Base-by-base conservation (phyloP, 2,797 vertebrate genomes). In the Protosalanx chinensis region DNA sequence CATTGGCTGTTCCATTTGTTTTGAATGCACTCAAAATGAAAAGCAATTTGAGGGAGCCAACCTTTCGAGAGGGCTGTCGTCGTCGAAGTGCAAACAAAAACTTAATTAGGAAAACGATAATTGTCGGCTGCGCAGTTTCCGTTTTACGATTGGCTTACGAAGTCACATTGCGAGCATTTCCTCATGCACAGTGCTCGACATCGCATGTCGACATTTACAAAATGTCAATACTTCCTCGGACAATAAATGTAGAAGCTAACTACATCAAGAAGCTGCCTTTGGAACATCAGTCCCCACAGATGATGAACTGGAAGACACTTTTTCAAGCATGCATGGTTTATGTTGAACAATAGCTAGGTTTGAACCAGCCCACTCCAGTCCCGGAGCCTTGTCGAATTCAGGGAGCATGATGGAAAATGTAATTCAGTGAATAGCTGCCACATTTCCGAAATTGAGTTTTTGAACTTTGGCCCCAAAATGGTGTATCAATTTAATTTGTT, bases 101-200 rank as follows among this genome's bases (percentile, higher is more conserved):
- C 78, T 82, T 89, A 88, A 91, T 91, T 87, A 89, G 72, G 80
- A 84, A 87, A 85, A 89, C 80, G 71, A 89, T 87, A 85, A 89
- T 86, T 88, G 81, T 81, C 75, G 68, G 60, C 78, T 56, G 73
- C 71, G 59, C 74, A 74, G 84, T 84, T 87, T 83, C 70, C 72
- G 7, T 46, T 82, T 80, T 64, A 79, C 72, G 79, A 81, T 80
- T 81, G 76, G 33, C 75, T 58, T 27, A 27, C 23, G 23, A 29
- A 46, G 56, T 59, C 71, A 63, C 58, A 72, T 77, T 76, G 51
- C 78, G 32, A 77, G 65, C 62, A 71, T 62, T 72, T 67, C 79
- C 75, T 80, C 49, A 67, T 73, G 69, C 71, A 77, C 83, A 86
- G 84, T 59, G 75, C 79, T 77, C 51, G 76, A 70, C 79, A 74